phyloP scores from a whole-genome alignment of 2,888 invertebrate species.

The Patella ulyssiponensis region DNA sequence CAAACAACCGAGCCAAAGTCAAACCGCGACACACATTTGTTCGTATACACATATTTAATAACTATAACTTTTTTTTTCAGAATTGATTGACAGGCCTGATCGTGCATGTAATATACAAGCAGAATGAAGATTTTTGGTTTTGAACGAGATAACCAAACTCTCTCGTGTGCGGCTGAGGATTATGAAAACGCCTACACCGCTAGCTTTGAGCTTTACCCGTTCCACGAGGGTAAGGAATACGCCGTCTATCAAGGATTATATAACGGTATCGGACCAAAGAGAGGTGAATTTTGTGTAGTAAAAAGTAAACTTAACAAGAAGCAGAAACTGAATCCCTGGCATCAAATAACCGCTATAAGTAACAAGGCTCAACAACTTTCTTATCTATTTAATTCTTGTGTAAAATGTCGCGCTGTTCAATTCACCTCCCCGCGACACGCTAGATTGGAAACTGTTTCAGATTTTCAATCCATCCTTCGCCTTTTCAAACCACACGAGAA shows the following conservation, averaged over 20 bases:
- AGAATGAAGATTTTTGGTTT: constrained; percentile 36
- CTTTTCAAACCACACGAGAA: constrained; percentile 39
- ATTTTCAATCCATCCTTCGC: constrained; percentile 32
- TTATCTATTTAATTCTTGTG: constrained; percentile 29
- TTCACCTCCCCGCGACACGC: constrained; percentile 33
- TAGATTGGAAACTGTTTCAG: constrained; percentile 35
- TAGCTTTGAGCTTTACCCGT: constrained; percentile 44
- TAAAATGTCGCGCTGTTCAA: constrained; percentile 23
- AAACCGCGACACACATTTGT: too few relatives aligned
- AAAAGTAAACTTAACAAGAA: constrained; percentile 28
- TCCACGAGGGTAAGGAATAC: constrained; percentile 40
- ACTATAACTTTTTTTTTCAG: too few relatives aligned
- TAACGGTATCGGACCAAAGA: constrained; percentile 35
- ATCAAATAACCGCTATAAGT: constrained; percentile 16
- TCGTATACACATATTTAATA: too few relatives aligned
- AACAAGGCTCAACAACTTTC: constrained; percentile 30
- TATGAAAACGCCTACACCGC: constrained; percentile 29
- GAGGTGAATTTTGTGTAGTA: constrained; percentile 38
- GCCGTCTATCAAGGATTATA: constrained; percentile 37
- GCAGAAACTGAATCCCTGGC: constrained; percentile 28
- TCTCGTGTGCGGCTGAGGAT: constrained; percentile 23
- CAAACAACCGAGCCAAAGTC: too few relatives aligned
- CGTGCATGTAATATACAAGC: too few relatives aligned
- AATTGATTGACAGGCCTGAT: too few relatives aligned
- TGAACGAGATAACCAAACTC: constrained; percentile 42